Conservation (phyloP, 2,113 vertebrate genomes). For the Lontra canadensis region DNA sequence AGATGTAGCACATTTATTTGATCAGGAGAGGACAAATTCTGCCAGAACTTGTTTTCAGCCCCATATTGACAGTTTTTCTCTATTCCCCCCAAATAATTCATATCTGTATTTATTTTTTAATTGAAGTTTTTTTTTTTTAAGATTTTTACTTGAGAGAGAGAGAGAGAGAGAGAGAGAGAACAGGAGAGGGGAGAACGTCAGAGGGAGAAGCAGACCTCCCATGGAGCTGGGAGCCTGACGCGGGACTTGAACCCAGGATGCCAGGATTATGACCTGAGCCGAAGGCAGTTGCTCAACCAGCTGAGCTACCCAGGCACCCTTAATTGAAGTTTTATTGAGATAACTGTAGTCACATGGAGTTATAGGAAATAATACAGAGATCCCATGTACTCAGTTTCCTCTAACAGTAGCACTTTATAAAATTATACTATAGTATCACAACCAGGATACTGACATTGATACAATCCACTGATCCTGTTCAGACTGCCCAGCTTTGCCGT, state of each 20-base stretch:
- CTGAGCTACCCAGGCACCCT: background rate
- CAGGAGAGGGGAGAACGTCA: too few species aligned
- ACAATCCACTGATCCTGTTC: background rate
- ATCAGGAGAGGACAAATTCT: conserved; percentile 26
- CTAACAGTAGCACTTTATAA: background rate
- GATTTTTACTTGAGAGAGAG: too few species aligned
- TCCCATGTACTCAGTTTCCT: background rate
- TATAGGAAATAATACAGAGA: background rate
- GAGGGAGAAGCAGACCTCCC: too few species aligned
- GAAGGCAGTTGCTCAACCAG: too few species aligned
- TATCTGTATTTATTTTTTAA: background rate
- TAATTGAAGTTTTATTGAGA: background rate
- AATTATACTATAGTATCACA: background rate
- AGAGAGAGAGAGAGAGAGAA: too few species aligned
- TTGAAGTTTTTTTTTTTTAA: too few species aligned
- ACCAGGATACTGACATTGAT: background rate
- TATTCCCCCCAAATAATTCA: background rate
- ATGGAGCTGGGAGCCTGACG: too few species aligned
- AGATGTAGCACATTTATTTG: conserved; percentile 15
- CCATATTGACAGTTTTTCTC: background rate
- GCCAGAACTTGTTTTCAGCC: background rate
- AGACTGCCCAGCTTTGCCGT: background rate
- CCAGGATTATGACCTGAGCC: too few species aligned
- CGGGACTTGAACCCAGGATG: too few species aligned
- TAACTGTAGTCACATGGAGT: background rate